Base-by-base conservation (phyloP, 2,797 vertebrate species). In the Pristis pectinata region DNA sequence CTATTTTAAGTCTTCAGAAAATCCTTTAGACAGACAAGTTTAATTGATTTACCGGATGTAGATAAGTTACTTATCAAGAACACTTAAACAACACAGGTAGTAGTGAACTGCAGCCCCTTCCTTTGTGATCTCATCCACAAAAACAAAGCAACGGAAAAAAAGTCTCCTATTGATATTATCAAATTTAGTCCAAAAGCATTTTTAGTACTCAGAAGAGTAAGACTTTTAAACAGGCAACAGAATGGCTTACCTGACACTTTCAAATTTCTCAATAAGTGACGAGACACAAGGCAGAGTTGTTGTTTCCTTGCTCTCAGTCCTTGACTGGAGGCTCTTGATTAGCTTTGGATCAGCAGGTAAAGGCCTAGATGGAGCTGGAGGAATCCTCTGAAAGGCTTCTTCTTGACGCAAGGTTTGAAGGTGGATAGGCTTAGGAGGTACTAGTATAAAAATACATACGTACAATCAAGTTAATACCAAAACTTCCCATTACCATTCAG, bases 381-480 rank as follows among this genome's bases (percentile, higher is more conserved):
- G 97, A 95, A 98, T 98, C 96, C 96, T 95, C 96, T 96, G 97
- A 37, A 96, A 96, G 95, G 96, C 96, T 96, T 97, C 98, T 96
- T 98, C 98, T 96, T 98, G 97, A 93, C 97, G 97, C 87, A 96
- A 96, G 95, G 97, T 96, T 96, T 98, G 97, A 96, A 98, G 98
- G 96, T 98, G 97, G 82, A 97, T 95, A 94, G 97, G 97, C 96
- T 99, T 98, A 98, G 98, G 98, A 97, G 97, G 97, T 97, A 98
- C 98, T 99, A 96, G 70, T 61, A 94, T 41, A 92, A 56, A 95
- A n/a, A 96, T 95, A 95, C 85, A 96, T 94, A n/a, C n/a, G n/a
- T n/a, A 83, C 95, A 95, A n/a, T 53, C 59, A 91, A 27, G 15
- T 67, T 64, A 67, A 37, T 67, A 34, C 30, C 49, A 37, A 64